Evolutionary conservation across 2,888 invertebrate genomes (phyloP).

Genomic region (Tinea trinotella): DNA sequence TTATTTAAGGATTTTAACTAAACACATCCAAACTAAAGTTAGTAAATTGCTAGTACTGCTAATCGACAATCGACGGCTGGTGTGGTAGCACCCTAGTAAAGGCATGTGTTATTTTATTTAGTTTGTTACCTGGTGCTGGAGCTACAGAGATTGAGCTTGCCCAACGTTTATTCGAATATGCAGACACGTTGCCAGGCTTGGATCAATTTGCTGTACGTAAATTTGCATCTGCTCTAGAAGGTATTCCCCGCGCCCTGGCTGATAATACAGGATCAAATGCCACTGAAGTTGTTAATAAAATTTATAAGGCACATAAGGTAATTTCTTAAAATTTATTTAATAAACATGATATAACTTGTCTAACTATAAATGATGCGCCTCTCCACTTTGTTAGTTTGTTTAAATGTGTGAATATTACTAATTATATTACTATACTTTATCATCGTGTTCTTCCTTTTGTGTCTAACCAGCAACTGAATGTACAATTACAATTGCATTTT

Average conservation of each 20-base stretch:
- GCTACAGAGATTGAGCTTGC: conserved; percentile 96
- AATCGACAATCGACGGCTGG: background rate
- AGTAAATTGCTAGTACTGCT: too few species aligned
- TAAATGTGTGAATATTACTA: too few species aligned
- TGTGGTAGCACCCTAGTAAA: background rate
- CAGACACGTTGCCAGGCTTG: conserved; percentile 92
- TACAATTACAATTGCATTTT: too few species aligned
- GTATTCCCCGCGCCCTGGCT: conserved; percentile 91
- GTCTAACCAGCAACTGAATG: too few species aligned
- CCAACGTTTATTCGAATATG: conserved; percentile 86
- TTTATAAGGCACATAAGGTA: conserved; percentile 93
- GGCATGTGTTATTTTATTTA: conserved; percentile 30
- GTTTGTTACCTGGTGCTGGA: conserved; percentile 93
- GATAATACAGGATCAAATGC: conserved; percentile 95
- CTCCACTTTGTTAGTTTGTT: too few species aligned
- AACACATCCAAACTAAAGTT: too few species aligned
- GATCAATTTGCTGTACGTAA: conserved; percentile 98
- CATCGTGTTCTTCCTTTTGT: too few species aligned
- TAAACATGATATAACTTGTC: too few species aligned
- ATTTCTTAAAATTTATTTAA: too few species aligned
- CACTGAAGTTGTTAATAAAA: conserved; percentile 87
- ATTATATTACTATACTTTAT: too few species aligned
- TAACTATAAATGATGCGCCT: too few species aligned
- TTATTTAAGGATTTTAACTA: too few species aligned
- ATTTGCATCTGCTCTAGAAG: conserved; percentile 91